Base-by-base conservation (phyloP, 92 coral and sea anemone species). In the Heteractis magnifica region DNA sequence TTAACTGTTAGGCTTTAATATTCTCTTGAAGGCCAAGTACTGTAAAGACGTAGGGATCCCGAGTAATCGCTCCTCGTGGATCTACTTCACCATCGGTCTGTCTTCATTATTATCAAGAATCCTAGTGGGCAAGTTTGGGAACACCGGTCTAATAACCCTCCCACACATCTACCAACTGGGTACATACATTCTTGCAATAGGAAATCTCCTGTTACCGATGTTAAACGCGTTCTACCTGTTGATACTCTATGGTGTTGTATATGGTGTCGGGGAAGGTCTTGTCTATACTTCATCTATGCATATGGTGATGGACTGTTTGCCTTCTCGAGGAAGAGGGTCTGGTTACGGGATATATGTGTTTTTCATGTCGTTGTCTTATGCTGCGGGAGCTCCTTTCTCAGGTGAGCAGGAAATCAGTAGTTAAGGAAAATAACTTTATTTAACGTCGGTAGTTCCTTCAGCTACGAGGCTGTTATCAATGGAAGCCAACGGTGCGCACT, bases 61-160 rank as follows among this genome's bases (percentile, higher is more conserved):
- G 13, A 55, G 82, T 23, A 14, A 77, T 10, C 82, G 64, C 10
- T 76, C 87, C 6, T 76, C 87, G 8, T 78, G 82, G 82, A 70
- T 84, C 41, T 84, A 84, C 76, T 78, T 84, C 52, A 55, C 44
- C 12, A 76, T 76, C 19, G 87, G 87, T n/a, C 52, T 84, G 8
- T 51, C 87, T 21, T 84, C 82, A 2, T 51, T 84, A 49, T 3
- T 77, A 15, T 84, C 82, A 8, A 58, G 87, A 41, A 12, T 77
- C 10, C 11, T 84, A 7, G 71, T 72, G 1, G 87, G 87, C 5
- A 50, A 21, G 34, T 65, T 55, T 9, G 79, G 87, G 18, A 74
- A 77, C 75, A 19, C 65, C 49, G 49, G 21, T 19, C 21, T 52
- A 11, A 72, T 84, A 49, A n/a, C 81, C 34, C 77, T 73, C 4